Conservation (phyloP, 2,113 vertebrate genomes). For the Myotis davidii region DNA sequence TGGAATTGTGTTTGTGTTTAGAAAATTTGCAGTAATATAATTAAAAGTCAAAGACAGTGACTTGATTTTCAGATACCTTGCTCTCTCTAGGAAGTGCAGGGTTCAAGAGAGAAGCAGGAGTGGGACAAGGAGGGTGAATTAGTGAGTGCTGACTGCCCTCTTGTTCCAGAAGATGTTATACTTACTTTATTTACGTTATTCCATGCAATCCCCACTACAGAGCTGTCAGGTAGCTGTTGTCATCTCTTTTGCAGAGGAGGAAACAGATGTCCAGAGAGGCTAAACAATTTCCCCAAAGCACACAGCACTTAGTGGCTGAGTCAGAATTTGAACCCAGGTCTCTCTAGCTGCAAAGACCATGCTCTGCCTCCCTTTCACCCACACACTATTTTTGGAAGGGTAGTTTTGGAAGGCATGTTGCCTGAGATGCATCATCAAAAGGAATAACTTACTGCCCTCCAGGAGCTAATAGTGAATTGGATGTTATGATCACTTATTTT, state of each 20-base stretch:
- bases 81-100: background rate
- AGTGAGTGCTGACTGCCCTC: too few relatives aligned
- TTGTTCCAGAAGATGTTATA: accelerated
- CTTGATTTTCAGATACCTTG: background rate
- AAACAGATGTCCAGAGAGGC: background rate
- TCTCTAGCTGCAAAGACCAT: background rate
- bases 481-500: background rate
- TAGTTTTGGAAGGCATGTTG: background rate
- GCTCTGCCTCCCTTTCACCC: too few relatives aligned
- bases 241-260: background rate
- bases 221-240: background rate
- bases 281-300: background rate
- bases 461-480: background rate
- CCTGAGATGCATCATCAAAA: background rate
- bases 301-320: background rate
- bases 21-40: background rate
- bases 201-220: background rate
- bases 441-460: background rate
- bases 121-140: background rate
- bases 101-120: background rate
- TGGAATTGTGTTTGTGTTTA: constrained; percentile 9
- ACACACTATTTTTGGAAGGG: background rate
- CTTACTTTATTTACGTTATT: background rate
- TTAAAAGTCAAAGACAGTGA: constrained; percentile 22
- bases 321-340: background rate